phyloP scores from a whole-genome alignment of 2,888 invertebrate genomes.

The Hemicrepidius hirtus region DNA sequence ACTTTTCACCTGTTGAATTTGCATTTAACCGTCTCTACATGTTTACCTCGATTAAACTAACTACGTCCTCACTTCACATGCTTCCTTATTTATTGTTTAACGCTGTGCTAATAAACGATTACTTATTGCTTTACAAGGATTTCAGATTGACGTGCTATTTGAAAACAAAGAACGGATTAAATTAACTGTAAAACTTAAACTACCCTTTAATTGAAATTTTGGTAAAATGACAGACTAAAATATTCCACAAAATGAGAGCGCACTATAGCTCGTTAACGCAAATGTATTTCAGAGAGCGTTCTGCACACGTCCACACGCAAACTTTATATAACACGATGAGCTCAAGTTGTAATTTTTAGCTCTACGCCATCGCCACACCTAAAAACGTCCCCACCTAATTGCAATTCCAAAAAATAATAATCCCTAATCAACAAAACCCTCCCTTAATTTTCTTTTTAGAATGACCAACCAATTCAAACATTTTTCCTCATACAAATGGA shows the following conservation, averaged over 20 bases:
- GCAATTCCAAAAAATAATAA: too few species aligned
- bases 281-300: conserved; percentile 11
- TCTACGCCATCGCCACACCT: background rate
- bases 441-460: too few species aligned
- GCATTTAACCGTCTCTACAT: conserved; percentile 23
- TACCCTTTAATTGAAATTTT: background rate
- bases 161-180: too few species aligned
- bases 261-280: background rate
- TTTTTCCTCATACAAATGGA: too few species aligned
- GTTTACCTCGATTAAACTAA: background rate
- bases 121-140: too few species aligned
- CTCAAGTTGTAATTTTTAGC: conserved; percentile 6
- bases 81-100: too few species aligned
- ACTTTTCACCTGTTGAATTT: conserved; percentile 48
- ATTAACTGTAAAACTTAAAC: too few species aligned
- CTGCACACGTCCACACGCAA: background rate
- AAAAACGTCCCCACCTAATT: background rate
- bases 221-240: background rate
- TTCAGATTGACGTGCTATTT: too few species aligned
- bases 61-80: too few species aligned
- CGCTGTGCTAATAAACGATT: too few species aligned
- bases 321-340: background rate
- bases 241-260: conserved; percentile 2
- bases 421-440: too few species aligned
- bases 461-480: too few species aligned